Base-by-base conservation (phyloP, 2,797 vertebrate genomes). In the Brachymystax lenok region DNA sequence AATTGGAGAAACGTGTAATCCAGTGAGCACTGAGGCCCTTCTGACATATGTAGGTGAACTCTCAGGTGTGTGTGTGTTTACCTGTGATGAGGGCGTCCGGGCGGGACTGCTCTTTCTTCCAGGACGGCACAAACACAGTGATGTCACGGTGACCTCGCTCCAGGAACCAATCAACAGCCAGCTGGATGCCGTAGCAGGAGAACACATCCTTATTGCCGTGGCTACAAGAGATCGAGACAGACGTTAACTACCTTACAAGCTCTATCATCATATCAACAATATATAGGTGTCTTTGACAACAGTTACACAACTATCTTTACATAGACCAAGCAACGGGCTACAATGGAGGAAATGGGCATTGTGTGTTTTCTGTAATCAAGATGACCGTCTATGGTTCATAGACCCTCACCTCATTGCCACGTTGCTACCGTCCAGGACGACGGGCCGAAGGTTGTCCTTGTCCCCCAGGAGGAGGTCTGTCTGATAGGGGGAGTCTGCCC, bases 201-300 rank as follows among this genome's bases (percentile, higher is more conserved):
- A 98, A 98, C 46, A 98, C 95, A 90, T 98, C 97, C 92, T 98
- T 98, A 94, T 98, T 98, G 86, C 97, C 97, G 0, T 98, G 97
- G 92, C 97, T 98, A 88, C 88, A 24, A 52, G 19, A 21, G 30
- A 33, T 10, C 7, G 28, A 73, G 19, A 63, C 33, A 40, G 72
- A 21, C 19, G 30, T 74, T 74, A 28, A 27, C 27, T 64, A 28
- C 21, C 64, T 14, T 30, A 30, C 12, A 30, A 5, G 27, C 28
- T 30, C 64, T n/a, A 61, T 10, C 56, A 61, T 61, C 28, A 66
- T 28, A 66, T 66, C 24, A 66, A 28, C 64, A 28, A 66, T 24
- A 66, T 33, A 2, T 2, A 66, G 24, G 63, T 27, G 24, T 12
- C 63, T 27, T 64, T 12, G 12, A 28, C 63, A 66, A 27, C 27